Conservation (phyloP, 2,888 invertebrate species). For the Stomorhina lunata region DNA sequence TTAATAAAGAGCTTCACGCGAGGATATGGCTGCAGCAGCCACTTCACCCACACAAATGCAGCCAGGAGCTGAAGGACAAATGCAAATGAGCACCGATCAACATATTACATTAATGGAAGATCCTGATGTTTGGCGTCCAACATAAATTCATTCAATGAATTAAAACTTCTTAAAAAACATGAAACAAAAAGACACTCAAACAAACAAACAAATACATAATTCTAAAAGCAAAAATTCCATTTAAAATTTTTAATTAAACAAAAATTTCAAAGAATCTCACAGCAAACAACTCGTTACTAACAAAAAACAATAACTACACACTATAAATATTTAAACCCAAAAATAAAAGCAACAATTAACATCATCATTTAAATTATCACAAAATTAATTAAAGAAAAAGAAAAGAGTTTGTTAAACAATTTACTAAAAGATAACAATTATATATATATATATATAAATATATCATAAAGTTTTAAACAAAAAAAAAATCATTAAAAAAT, state of each 20-base stretch:
- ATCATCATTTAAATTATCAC: constrained; percentile 30
- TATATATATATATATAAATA: background rate
- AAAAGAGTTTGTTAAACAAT: constrained; percentile 54
- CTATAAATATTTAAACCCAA: constrained; percentile 14
- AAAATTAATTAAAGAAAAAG: too few relatives aligned
- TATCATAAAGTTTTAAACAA: constrained; percentile 51
- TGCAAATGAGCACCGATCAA: constrained; percentile 81
- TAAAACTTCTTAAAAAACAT: background rate
- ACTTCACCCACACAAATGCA: constrained; percentile 84
- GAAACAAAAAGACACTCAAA: constrained; percentile 2
- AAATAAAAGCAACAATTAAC: constrained; percentile 20
- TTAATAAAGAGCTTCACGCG: constrained; percentile 86
- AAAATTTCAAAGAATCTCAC: constrained; percentile 35
- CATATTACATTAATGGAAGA: constrained; percentile 94
- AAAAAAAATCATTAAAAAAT: too few relatives aligned
- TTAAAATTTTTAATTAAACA: background rate
- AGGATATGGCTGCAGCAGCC: constrained; percentile 92
- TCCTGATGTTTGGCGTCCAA: constrained; percentile 95
- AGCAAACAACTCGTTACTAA: constrained; percentile 57
- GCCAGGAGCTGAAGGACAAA: constrained; percentile 80
- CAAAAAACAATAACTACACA: constrained; percentile 59
- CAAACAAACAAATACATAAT: constrained; percentile 5
- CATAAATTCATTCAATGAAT: constrained; percentile 83
- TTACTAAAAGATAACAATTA: constrained; percentile 36
- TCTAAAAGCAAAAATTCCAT: constrained; percentile 36